These are phyloP conservation scores for Apolygus lucorum DNA, from an alignment of 1,140 invertebrate genomes.

Conservation along the genomic window DNA sequence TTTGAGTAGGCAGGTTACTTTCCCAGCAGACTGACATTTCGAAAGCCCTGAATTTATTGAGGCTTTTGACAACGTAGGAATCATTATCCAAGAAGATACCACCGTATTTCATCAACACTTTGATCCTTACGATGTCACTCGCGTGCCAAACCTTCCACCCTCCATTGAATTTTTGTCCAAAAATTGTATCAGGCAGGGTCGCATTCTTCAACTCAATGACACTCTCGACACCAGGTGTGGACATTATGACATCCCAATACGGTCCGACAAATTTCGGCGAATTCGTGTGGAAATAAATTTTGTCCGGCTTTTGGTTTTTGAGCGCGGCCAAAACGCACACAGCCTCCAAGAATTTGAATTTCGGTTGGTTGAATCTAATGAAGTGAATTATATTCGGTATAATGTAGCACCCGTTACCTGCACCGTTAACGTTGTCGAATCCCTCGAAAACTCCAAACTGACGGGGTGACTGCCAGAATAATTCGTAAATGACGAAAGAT, in stretches of 20 bases:
- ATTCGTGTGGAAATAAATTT: conserved; percentile 32
- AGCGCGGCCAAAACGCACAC: conserved; percentile 29
- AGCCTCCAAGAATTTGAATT: conserved; percentile 27
- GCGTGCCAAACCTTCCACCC: conserved; percentile 26
- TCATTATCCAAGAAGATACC: conserved; percentile 34
- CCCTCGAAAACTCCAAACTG: no score
- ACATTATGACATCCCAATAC: conserved; percentile 30
- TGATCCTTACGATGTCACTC: conserved; percentile 29
- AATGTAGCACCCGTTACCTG: no score
- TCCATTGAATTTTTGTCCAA: conserved; percentile 32
- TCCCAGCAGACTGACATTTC: conserved; percentile 41
- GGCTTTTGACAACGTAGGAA: conserved; percentile 28
- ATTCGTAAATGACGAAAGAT: no score
- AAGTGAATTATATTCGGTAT: conserved; percentile 33
- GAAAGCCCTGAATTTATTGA: conserved; percentile 33
- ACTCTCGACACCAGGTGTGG: conserved; percentile 19
- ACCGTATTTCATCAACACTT: conserved; percentile 30
- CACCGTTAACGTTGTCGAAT: no score
- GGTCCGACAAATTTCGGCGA: conserved; percentile 24
- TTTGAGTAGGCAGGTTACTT: conserved; percentile 23
- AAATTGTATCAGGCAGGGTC: conserved; percentile 32
- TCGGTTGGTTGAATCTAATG: conserved; percentile 22
- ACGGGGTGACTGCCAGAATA: no score
- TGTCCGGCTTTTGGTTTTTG: conserved; percentile 31
- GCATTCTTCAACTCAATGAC: conserved; percentile 23